Conservation (phyloP, 2,797 vertebrate species). For the Streptopelia turtur region DNA sequence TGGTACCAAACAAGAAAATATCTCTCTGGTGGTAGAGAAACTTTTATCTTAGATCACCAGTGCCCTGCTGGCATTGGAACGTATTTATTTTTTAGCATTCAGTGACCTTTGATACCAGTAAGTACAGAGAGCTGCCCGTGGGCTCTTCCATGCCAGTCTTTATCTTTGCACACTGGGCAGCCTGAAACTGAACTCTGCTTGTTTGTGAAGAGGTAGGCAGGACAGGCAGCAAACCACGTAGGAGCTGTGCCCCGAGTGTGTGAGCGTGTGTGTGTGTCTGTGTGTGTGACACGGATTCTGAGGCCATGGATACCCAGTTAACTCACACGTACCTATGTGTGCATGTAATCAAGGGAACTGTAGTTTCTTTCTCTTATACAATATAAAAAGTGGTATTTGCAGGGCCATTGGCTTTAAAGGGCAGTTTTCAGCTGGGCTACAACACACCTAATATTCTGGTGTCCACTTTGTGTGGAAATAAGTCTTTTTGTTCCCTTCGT, state of each 20-base stretch:
- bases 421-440: background rate
- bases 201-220: background rate
- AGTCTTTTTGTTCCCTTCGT: background rate
- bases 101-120: constrained; percentile 57
- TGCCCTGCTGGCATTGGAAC: constrained; percentile 12
- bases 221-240: background rate
- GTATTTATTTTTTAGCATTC: constrained; percentile 61
- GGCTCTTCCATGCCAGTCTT: constrained; percentile 54
- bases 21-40: background rate
- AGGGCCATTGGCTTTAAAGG: background rate
- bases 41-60: constrained; percentile 2
- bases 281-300: background rate
- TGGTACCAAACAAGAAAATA: background rate
- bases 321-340: background rate
- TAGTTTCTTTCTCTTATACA: background rate
- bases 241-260: background rate
- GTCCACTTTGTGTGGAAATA: background rate
- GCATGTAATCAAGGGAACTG: background rate
- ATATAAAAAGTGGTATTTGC: background rate
- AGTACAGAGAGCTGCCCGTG: background rate
- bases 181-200: background rate
- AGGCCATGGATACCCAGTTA: background rate
- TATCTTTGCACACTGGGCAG: constrained; percentile 19
- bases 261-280: background rate
- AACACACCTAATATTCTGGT: background rate